A percentile compares a stretch with the other conserved stretches of the same genome.
phyloP scores from a whole-genome alignment of 2,797 vertebrate genomes.

The Adrianichthys oophorus region DNA sequence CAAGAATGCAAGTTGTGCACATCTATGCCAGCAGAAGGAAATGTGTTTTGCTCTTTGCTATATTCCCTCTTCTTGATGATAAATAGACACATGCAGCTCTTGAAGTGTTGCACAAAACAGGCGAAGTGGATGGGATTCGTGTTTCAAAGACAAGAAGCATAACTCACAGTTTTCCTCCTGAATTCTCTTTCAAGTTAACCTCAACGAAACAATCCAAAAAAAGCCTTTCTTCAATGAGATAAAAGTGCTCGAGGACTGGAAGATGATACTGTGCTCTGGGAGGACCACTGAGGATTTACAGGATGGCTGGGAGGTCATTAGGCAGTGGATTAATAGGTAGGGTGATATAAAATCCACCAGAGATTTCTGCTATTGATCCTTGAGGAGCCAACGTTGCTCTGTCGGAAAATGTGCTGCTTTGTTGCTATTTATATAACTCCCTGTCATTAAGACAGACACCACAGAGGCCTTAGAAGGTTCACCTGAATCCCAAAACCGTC shows the following conservation, averaged over 20 bases:
- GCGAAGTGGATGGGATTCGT: conserved; percentile 17
- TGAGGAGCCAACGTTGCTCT: conserved; percentile 27
- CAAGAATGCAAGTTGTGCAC: background rate
- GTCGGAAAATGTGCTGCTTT: conserved; percentile 21
- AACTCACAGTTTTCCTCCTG: conserved; percentile 27
- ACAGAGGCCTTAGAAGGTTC: conserved; percentile 4
- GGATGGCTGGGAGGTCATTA: conserved; percentile 44
- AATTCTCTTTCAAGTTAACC: conserved; percentile 39
- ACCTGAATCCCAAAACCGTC: conserved; percentile 20
- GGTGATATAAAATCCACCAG: conserved; percentile 35
- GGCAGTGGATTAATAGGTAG: conserved; percentile 42
- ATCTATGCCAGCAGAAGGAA: conserved; percentile 22
- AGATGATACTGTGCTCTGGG: conserved; percentile 43
- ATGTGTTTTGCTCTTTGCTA: conserved; percentile 22
- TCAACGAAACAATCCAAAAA: conserved; percentile 56
- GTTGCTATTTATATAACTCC: conserved; percentile 41
- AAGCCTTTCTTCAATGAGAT: conserved; percentile 36
- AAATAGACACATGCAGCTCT: conserved; percentile 10
- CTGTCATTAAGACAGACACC: conserved; percentile 24
- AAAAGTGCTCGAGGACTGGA: conserved; percentile 33
- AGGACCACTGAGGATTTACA: conserved; percentile 41
- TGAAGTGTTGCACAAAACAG: conserved; percentile 24
- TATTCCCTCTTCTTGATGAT: conserved; percentile 25
- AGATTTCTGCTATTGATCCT: conserved; percentile 60
- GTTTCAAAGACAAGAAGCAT: conserved; percentile 43